phyloP scores from a whole-genome alignment of 2,113 vertebrate genomes.

The Cinclus cinclus region DNA sequence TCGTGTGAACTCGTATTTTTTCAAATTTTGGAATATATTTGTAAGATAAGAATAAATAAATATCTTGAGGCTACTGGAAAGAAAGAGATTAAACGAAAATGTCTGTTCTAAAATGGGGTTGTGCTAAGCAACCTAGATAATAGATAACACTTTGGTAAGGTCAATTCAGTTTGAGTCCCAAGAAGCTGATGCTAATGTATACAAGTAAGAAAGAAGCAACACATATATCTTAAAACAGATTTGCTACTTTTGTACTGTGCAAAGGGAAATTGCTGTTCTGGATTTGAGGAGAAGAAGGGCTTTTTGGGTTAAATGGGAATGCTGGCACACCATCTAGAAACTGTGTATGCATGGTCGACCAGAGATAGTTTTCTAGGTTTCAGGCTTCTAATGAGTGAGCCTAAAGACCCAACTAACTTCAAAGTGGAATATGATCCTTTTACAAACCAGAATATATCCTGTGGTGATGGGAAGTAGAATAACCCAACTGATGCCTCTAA shows the following conservation, averaged over 20 bases:
- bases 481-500: background rate
- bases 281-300: background rate
- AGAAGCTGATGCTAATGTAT: background rate
- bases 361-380: background rate
- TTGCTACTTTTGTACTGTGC: background rate
- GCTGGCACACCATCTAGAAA: background rate
- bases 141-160: background rate
- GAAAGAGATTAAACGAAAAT: background rate
- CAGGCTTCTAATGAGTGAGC: background rate
- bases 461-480: background rate
- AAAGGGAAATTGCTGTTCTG: background rate
- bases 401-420: background rate
- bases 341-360: background rate
- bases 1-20: background rate
- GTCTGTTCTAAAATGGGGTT: background rate
- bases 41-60: background rate
- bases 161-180: background rate
- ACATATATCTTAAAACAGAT: background rate
- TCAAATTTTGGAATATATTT: background rate
- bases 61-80: background rate
- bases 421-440: background rate
- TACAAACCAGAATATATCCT: background rate
- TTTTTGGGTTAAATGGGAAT: background rate
- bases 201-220: background rate
- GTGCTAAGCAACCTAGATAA: background rate